Evolutionary conservation across 2,888 invertebrate genomes (phyloP), one percentile per base, ranked within the genome.

Genomic region (Petrolisthes manimaculis): DNA sequence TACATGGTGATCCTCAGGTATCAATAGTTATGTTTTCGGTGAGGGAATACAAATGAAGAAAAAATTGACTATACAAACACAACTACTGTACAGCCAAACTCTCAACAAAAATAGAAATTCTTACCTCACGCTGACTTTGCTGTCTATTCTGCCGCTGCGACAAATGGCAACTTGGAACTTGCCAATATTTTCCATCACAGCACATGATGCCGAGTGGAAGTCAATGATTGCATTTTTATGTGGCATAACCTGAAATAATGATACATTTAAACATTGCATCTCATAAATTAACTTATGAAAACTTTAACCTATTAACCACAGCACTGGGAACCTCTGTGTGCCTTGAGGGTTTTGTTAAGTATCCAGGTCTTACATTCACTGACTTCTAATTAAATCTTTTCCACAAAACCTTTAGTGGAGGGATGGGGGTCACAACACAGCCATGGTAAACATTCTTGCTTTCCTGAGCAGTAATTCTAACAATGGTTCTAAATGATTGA

Each of bases 171-270:
- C 92, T 18, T 92, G 91, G 89, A 93, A 93, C 88, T 92, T 93
- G 21, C 94, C 94, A 78, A 94, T 93, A 90, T 93, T 94, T 92
- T 95, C 95, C 91, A 94, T 92, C 0, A 95, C 94, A 21, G 94
- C 94, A 89, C 93, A 93, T 1, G 94, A 93, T 0, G 94, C 93
- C 2, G 94, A 93, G 55, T 94, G 93, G 92, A 95, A 95, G 92
- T 95, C 94, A 6, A 95, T 91, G 8, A 94, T 92, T 3, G 95
- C 93, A 91, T 93, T 93, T 56, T 92, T 92, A 54, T 84, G 71
- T 9, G 90, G 89, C 54, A 80, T 86, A n/a, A 91, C 90, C 89
- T 89, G 83, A 21, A 61, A 67, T 18, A 53, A 5, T 12, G 21
- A n/a, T 71, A 37, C 37, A 37, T 37, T 37, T 37, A 37, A 37